These are phyloP conservation scores for pig (Sus scrofa) DNA, from an alignment of 2,113 vertebrate species.

Conservation along the genomic window T2T-Sscrofa CM000824.6:70785001-70785500, in stretches of 20 bases:
- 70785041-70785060: neutral
- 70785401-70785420: neutral
- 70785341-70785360: neutral
- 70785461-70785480: neutral
- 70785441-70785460: neutral
- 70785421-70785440: neutral
- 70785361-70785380: neutral
- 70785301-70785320: conserved; percentile 8
- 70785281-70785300: neutral
- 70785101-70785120: no score
- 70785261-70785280: neutral
- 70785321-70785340: neutral
- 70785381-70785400: neutral
- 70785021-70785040: neutral
- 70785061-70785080: neutral
- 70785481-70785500: neutral
- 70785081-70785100: neutral
- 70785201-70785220: no score
- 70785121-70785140: no score
- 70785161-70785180: no score
- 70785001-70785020: neutral
- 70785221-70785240: no score
- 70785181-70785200: no score
- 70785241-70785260: neutral
- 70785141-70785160: no score